phyloP scores from a whole-genome alignment of 2,888 invertebrate genomes.

The Drosophila meridionalis region DNA sequence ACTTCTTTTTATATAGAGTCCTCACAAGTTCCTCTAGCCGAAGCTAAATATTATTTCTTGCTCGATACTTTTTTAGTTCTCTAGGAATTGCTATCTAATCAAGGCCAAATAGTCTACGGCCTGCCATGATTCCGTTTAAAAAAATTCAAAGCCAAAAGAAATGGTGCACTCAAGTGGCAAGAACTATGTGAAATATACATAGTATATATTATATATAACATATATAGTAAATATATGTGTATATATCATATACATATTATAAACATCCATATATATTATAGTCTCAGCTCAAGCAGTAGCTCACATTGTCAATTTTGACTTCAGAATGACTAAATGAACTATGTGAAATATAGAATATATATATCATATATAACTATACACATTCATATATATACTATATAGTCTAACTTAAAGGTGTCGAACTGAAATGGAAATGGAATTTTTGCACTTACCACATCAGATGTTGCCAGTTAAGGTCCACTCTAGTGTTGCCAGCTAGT shows the following conservation, averaged over 20 bases:
- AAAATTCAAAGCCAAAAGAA: conserved; percentile 2
- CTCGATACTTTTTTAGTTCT: neutral
- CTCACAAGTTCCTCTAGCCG: neutral
- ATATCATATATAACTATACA: too few species aligned
- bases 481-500: neutral
- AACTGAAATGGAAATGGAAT: neutral
- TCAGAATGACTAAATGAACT: neutral
- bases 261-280: neutral
- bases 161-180: conserved; percentile 1
- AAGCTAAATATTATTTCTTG: neutral
- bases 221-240: neutral
- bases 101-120: conserved; percentile 18
- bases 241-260: neutral
- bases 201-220: neutral
- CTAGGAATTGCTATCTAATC: conserved; percentile 45
- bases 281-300: neutral
- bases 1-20: neutral
- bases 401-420: neutral
- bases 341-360: too few species aligned
- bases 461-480: neutral
- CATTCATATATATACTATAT: too few species aligned
- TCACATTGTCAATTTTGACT: neutral
- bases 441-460: conserved; percentile 39
- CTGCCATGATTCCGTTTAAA: conserved; percentile 30
- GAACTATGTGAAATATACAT: neutral